Evolutionary conservation across 2,797 vertebrate genomes (phyloP).

Genomic region (Acridotheres tristis): DNA sequence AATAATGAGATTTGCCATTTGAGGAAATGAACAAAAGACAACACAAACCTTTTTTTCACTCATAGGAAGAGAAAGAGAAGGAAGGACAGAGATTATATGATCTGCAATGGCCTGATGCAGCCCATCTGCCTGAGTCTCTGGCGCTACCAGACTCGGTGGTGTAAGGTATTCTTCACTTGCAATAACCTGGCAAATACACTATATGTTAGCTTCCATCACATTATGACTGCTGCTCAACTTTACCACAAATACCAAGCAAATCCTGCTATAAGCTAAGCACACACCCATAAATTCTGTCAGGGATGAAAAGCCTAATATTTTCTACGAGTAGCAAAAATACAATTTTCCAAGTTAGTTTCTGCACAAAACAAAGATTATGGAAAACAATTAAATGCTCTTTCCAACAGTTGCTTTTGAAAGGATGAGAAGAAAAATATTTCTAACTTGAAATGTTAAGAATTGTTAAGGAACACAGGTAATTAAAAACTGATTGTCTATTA

Average conservation of each 20-base stretch:
- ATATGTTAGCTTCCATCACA: background rate
- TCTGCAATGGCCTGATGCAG: slow-evolving; percentile 73
- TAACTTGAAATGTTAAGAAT: background rate
- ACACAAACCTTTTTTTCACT: slow-evolving; percentile 78
- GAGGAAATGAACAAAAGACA: background rate
- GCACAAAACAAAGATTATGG: background rate
- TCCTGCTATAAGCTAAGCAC: background rate
- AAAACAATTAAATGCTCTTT: background rate
- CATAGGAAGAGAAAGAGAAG: slow-evolving; percentile 77
- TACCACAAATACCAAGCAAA: background rate
- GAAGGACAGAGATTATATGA: slow-evolving; percentile 78
- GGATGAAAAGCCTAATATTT: background rate
- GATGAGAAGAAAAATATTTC: background rate
- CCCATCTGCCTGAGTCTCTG: slow-evolving; percentile 60
- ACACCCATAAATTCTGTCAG: background rate
- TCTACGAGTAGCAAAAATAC: background rate
- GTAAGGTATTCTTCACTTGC: slow-evolving; percentile 71
- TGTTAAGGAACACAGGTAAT: background rate
- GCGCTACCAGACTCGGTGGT: slow-evolving; percentile 25
- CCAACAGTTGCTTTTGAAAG: background rate
- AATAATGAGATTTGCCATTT: background rate
- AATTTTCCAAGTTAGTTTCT: background rate
- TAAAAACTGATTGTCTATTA: background rate
- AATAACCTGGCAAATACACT: slow-evolving; percentile 75
- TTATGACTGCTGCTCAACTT: background rate